phyloP scores from a whole-genome alignment of 2,888 invertebrate species.

The Heteromurus nitidus region DNA sequence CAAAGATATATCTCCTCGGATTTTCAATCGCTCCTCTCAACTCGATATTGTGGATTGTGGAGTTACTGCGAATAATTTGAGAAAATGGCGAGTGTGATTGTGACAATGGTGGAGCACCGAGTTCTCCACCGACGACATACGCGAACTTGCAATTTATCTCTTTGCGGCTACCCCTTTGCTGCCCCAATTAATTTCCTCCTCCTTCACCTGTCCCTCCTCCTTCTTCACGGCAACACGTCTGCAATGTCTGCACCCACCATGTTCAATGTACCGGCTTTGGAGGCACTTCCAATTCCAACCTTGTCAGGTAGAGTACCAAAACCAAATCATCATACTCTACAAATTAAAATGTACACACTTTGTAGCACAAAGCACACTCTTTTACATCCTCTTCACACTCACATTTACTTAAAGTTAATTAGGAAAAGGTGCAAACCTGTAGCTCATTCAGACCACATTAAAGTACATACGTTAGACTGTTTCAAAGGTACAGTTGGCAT shows the following conservation, averaged over 20 bases:
- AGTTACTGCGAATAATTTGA: neutral
- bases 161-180: neutral
- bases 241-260: neutral
- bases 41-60: neutral
- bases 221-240: neutral
- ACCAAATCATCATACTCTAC: neutral
- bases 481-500: neutral
- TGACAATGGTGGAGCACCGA: too few relatives aligned
- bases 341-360: neutral
- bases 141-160: neutral
- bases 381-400: neutral
- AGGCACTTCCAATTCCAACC: neutral
- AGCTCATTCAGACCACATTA: neutral
- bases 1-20: neutral
- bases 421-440: neutral
- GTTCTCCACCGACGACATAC: neutral
- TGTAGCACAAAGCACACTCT: neutral
- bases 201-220: slow-evolving; percentile 21
- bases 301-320: slow-evolving; percentile 5
- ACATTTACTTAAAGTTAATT: neutral
- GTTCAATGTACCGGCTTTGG: neutral
- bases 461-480: neutral
- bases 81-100: neutral
- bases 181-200: slow-evolving; percentile 24
- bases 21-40: too few relatives aligned